Percentiles rank a stretch among this genome's conserved stretches.
phyloP scores from a whole-genome alignment of 2,797 vertebrate genomes.

The Gallirallus australis region DNA sequence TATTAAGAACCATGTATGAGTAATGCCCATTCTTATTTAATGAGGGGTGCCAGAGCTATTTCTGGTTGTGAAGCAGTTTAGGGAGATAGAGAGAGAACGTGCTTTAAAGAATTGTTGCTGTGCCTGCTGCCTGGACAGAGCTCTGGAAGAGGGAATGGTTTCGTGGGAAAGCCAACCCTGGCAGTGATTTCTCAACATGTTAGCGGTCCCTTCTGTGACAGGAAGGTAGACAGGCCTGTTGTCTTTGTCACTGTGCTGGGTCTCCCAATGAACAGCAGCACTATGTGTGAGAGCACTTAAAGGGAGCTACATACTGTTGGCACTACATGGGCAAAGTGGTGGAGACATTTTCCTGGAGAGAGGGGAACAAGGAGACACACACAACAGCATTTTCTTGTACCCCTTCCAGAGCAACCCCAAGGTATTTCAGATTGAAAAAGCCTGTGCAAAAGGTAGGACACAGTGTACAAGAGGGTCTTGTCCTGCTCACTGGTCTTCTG shows the following conservation, averaged over 20 bases:
- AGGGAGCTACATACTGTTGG: background rate
- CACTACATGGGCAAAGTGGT: background rate
- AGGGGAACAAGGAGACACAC: background rate
- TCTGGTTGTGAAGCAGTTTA: background rate
- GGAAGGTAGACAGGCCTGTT: background rate
- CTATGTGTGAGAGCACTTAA: background rate
- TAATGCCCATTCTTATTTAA: slow-evolving; percentile 26
- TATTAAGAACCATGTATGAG: slow-evolving; percentile 14
- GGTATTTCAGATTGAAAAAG: background rate
- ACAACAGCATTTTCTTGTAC: fast-evolving
- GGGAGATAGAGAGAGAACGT: background rate
- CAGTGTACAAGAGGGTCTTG: background rate
- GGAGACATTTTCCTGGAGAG: fast-evolving
- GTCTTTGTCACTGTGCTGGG: background rate
- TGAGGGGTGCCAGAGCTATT: background rate
- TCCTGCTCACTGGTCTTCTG: background rate
- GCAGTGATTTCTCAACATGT: background rate
- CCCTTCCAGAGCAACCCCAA: background rate
- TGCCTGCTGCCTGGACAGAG: background rate
- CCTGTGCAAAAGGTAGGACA: background rate
- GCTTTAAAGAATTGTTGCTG: background rate
- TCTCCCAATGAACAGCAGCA: background rate
- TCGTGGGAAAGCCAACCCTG: background rate
- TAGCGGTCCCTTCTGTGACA: background rate
- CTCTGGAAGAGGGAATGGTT: background rate